Evolutionary conservation across 2,888 invertebrate species (phyloP), one percentile per base, ranked within the genome.

Genomic region (Therioaphis trifolii): DNA sequence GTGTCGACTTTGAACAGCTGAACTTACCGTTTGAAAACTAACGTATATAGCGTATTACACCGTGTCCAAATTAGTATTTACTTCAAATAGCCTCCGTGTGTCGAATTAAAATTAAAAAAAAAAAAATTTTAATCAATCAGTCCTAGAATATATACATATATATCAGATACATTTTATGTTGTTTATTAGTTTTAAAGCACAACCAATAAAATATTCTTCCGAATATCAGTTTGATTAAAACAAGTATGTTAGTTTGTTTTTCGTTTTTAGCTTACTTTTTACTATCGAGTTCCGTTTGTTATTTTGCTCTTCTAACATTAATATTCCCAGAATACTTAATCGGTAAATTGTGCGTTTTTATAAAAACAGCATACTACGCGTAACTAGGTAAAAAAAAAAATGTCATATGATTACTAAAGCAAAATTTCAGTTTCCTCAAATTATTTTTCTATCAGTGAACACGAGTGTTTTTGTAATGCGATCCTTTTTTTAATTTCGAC

Each of bases 281-380:
- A 63, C 18, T 29, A 12, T 40, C 7, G 35, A 77, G 76, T 77
- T 77, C 63, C 76, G 49, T 77, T 77, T 63, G n/a, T 27, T n/a
- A 46, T 77, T 77, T 66, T 66, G n/a, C 52, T 27, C 40, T 27
- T n/a, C 43, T 29, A 11, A 75, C 21, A 75, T 43, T 75, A 15
- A 49, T 29, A 14, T 79, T 79, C 78, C 55, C 12, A 35, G 78
- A 79, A 79, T 69, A 79, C 69, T 43, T 55, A 79, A 69, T 79
- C 40, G 69, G 68, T 79, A 12, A 79, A 69, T 68, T n/a, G 18
- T 78, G 24, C 24, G n/a, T 68, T 68, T 68, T 78, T 68, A 24
- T 15, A 21, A 49, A 55, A 79, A 79, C 68, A 24, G 78, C 43
- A 52, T 15, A 79, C 35, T 9, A n/a, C n/a, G 78, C 78, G 78